Evolutionary conservation across 2,113 vertebrate species (phyloP).

Genomic region (Ramphastos sulfuratus): DNA sequence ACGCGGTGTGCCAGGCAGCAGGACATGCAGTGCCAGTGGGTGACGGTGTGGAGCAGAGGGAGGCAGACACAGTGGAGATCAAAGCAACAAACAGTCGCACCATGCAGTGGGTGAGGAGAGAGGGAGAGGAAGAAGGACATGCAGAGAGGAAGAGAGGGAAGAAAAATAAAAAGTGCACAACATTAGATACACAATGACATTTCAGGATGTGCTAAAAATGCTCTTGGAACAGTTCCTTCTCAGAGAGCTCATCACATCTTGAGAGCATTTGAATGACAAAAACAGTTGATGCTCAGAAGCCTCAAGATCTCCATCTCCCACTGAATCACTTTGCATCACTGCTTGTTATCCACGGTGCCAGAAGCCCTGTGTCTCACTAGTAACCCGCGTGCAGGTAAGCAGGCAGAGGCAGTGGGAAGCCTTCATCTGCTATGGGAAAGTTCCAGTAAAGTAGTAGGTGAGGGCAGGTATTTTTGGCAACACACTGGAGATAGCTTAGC

Average conservation of each 20-base stretch:
- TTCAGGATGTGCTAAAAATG: constrained; percentile 68
- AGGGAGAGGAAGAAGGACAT: constrained; percentile 66
- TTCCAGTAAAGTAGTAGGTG: constrained; percentile 27
- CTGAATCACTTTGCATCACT: constrained; percentile 28
- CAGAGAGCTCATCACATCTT: constrained; percentile 39
- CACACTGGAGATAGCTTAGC: constrained; percentile 40
- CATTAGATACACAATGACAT: constrained; percentile 76
- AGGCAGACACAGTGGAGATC: constrained; percentile 7
- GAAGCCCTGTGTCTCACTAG: constrained; percentile 33
- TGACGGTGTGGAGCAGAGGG: constrained; percentile 52
- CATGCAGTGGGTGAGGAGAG: constrained; percentile 84
- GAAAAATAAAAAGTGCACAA: constrained; percentile 84
- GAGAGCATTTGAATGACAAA: constrained; percentile 45
- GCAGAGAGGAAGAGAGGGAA: constrained; percentile 67
- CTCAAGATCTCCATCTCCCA: constrained; percentile 35
- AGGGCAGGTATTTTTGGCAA: constrained; percentile 24
- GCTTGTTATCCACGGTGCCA: neutral
- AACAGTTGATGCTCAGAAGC: constrained; percentile 37
- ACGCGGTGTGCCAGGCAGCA: constrained; percentile 85
- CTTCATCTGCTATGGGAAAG: constrained; percentile 12
- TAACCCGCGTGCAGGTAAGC: constrained; percentile 65
- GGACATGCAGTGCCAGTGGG: constrained; percentile 73
- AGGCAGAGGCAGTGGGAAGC: constrained; percentile 64
- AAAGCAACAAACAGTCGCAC: constrained; percentile 51
- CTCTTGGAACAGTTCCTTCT: constrained; percentile 67